Percentiles rank a stretch among this genome's conserved stretches.
These are phyloP conservation scores for Lamellibrachia luymesi DNA, from an alignment of 1,140 invertebrate genomes.

Conservation along the genomic window DNA sequence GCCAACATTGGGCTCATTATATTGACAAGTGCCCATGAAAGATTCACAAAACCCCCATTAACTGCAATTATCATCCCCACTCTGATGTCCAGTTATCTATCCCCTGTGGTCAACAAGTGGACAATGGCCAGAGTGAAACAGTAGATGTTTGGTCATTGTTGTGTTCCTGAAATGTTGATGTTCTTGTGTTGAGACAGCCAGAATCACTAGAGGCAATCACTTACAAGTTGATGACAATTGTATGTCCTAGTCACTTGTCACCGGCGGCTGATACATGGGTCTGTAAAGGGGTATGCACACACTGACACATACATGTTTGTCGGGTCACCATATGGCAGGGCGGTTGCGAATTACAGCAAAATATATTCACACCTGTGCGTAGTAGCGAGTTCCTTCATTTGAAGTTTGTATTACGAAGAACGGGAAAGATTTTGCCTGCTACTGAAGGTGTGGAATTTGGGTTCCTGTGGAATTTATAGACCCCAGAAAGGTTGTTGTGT, in stretches of 20 bases:
- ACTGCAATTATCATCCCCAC: neutral
- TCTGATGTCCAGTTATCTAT: neutral
- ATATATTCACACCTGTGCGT: neutral
- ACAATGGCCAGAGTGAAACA: neutral
- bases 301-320: neutral
- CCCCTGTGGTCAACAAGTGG: neutral
- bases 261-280: neutral
- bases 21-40: neutral
- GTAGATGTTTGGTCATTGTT: neutral
- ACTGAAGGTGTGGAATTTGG: neutral
- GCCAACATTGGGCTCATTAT: neutral
- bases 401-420: neutral
- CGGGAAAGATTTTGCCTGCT: neutral
- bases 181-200: too few species aligned
- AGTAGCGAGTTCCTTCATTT: neutral
- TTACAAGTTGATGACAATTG: slow-evolving; percentile 1
- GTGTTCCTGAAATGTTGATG: neutral
- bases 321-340: neutral
- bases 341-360: neutral
- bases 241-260: neutral
- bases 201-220: neutral
- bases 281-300: neutral
- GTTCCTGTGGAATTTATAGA: neutral
- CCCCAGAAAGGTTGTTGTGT: neutral
- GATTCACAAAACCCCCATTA: neutral